Base-by-base conservation (phyloP, 2,797 vertebrate genomes). In the Hoplostethus mediterraneus region DNA sequence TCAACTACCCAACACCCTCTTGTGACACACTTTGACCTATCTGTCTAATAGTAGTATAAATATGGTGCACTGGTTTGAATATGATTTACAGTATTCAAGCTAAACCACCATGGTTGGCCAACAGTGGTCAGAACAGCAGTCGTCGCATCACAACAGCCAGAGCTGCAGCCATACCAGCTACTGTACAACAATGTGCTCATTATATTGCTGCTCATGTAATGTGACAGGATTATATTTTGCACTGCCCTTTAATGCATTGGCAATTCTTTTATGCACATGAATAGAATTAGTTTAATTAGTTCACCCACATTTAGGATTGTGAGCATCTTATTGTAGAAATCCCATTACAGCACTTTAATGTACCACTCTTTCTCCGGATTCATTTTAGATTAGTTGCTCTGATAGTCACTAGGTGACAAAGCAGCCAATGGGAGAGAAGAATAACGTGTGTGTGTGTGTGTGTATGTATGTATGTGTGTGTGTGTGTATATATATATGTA, bases 241-340 rank as follows among this genome's bases (percentile, higher is more conserved):
- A 3, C 60, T 82, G 74, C 71, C 77, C 79, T 79, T 85, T 77
- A 71, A 44, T 56, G 54, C 71, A 68, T 6, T n/a, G 16, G 52
- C 47, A 77, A 61, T 75, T 80, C 13, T 86, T 81, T 76, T 73
- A 79, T 75, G 58, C 49, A 45, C 58, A 71, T 71, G 63, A 73
- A 82, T 66, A 68, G 67, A 83, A 80, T 86, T 77, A 71, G 72
- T 83, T 88, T 85, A 86, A 90, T 88, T 85, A 87, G 73, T 75
- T 84, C 75, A 80, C 65, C 64, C 70, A 77, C 77, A 75, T 81
- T 79, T 76, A 61, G 73, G 54, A 79, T 67, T 69, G 59, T 69
- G 60, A 66, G 64, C 69, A 64, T 79, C 64, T 80, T 66, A 49
- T 48, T 73, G 63, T 65, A 51, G 75, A 88, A 88, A 81, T 78